These are phyloP conservation scores for Macrophya annulata DNA, from an alignment of 2,888 invertebrate genomes.

Conservation along the genomic window DNA sequence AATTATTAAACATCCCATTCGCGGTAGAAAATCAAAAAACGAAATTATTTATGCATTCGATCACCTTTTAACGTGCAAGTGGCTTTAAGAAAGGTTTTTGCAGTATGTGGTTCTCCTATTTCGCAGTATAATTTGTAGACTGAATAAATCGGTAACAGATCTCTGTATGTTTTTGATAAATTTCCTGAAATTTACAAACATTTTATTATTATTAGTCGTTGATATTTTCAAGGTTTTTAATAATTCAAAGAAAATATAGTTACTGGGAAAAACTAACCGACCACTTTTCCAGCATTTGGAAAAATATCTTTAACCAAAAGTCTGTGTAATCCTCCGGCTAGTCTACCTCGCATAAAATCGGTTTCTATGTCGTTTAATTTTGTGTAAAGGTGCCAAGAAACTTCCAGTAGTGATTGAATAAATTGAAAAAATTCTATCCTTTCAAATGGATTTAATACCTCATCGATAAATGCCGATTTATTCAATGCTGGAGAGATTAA, in stretches of 20 bases:
- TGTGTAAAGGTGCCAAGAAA: slow-evolving; percentile 80
- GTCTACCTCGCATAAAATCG: slow-evolving; percentile 79
- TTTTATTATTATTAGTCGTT: background rate
- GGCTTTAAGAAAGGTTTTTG: slow-evolving; percentile 78
- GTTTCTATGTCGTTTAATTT: slow-evolving; percentile 75
- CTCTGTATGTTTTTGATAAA: slow-evolving; percentile 62
- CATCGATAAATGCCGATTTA: slow-evolving; percentile 72
- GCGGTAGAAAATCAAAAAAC: background rate
- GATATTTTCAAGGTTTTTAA: too few species aligned
- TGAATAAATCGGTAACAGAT: slow-evolving; percentile 79
- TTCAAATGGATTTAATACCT: slow-evolving; percentile 82
- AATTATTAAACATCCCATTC: background rate
- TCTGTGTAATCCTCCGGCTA: slow-evolving; percentile 81
- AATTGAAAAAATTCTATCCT: slow-evolving; percentile 85
- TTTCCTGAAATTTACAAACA: slow-evolving; percentile 56
- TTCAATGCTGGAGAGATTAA: slow-evolving; percentile 60
- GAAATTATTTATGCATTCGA: background rate
- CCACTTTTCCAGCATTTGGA: slow-evolving; percentile 77
- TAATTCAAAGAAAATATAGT: background rate
- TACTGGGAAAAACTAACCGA: slow-evolving; percentile 74
- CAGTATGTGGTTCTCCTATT: slow-evolving; percentile 81
- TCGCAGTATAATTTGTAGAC: slow-evolving; percentile 79
- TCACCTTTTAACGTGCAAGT: slow-evolving; percentile 63
- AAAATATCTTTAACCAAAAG: slow-evolving; percentile 81
- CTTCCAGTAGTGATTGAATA: slow-evolving; percentile 81